A percentile compares a stretch with the other conserved stretches of the same genome.
Evolutionary conservation across 2,797 vertebrate genomes (phyloP).

Genomic region (Eptatretus atami): DNA sequence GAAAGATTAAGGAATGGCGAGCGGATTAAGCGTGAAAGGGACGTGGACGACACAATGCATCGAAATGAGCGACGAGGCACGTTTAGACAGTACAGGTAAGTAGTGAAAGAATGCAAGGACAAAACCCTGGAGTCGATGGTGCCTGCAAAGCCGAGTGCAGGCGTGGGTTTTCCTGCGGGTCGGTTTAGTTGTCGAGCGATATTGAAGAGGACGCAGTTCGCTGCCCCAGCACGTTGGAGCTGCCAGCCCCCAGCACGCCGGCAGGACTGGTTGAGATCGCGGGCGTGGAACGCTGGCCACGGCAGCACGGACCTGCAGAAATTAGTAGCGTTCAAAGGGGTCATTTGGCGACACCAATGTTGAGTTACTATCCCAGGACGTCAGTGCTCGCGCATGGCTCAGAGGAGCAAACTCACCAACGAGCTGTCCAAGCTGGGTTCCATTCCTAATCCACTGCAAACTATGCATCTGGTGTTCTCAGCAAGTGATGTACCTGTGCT

Average conservation of each 20-base stretch:
- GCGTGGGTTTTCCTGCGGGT: conserved; percentile 26
- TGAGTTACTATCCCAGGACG: too few relatives aligned
- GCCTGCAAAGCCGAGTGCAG: conserved; percentile 24
- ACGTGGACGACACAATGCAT: neutral
- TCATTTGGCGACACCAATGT: too few relatives aligned
- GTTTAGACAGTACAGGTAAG: too few relatives aligned
- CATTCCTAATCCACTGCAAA: too few relatives aligned
- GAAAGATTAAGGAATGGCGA: neutral
- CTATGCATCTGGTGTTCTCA: too few relatives aligned
- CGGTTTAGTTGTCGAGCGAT: conserved; percentile 72
- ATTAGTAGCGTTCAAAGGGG: too few relatives aligned
- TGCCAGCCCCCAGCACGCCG: conserved; percentile 13
- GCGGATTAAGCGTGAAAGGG: neutral
- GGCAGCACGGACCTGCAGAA: too few relatives aligned
- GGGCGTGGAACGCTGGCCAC: neutral
- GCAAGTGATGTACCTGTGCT: too few relatives aligned
- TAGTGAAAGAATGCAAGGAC: conserved; percentile 1
- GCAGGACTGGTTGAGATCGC: neutral
- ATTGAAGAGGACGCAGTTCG: conserved; percentile 24
- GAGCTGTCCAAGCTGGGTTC: too few relatives aligned
- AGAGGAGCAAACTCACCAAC: too few relatives aligned
- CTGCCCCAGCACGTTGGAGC: conserved; percentile 15
- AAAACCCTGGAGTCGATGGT: conserved; percentile 55
- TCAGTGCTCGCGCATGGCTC: too few relatives aligned
- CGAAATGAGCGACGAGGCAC: too few relatives aligned